Percentiles rank a stretch among this genome's conserved stretches.
Evolutionary conservation across 2,888 invertebrate genomes (phyloP).

Genomic region (Pasiphila rectangulata): DNA sequence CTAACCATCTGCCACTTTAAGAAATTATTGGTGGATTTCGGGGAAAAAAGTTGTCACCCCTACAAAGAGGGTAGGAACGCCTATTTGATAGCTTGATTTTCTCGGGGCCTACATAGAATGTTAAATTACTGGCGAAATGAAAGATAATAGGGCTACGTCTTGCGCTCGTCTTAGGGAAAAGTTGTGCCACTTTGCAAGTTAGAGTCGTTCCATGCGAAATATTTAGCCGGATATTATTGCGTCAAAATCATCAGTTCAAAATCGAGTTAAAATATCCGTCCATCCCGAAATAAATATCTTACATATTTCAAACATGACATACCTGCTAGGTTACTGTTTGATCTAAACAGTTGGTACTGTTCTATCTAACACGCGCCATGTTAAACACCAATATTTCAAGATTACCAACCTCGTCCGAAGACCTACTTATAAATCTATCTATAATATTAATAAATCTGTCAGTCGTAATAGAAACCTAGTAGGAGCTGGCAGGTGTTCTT

Average conservation of each 20-base stretch:
- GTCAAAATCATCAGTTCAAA: neutral
- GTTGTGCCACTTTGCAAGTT: slow-evolving; percentile 52
- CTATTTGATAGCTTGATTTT: slow-evolving; percentile 78
- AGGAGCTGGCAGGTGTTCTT: neutral
- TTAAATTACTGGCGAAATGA: slow-evolving; percentile 79
- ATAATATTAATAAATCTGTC: no score
- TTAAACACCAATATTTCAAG: no score
- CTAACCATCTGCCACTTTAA: slow-evolving; percentile 78
- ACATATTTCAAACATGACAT: no score
- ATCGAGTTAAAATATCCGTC: no score
- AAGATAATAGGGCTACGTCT: slow-evolving; percentile 76
- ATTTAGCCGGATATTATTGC: neutral
- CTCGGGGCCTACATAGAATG: slow-evolving; percentile 69
- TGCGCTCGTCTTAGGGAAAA: slow-evolving; percentile 51
- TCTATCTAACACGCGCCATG: no score
- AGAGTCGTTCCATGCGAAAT: slow-evolving; percentile 14
- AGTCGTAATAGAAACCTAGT: no score
- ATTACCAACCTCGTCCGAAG: no score
- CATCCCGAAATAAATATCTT: no score
- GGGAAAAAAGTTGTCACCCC: slow-evolving; percentile 75
- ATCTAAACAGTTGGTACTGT: no score
- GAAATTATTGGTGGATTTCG: slow-evolving; percentile 77
- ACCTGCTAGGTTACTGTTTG: no score
- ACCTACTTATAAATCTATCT: no score
- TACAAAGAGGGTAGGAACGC: slow-evolving; percentile 61